Base-by-base conservation (phyloP, 2,888 invertebrate genomes). In the Cylloceria caligata region DNA sequence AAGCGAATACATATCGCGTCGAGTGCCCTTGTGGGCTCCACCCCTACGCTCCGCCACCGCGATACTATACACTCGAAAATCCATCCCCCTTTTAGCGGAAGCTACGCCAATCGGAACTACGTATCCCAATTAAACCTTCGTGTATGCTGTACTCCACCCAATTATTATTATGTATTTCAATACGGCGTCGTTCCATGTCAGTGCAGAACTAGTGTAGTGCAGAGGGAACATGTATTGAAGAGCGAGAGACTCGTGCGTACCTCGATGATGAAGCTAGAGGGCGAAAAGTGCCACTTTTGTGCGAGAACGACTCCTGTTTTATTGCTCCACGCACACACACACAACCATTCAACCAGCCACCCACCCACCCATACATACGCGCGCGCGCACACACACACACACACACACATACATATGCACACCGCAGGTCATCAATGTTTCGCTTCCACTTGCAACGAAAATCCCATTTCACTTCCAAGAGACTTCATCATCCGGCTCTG, bases 1-100 rank as follows among this genome's bases (percentile, higher is more conserved):
- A 67, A 71, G 73, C 49, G 68, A 68, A 71, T 75, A 75, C 62
- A 60, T 75, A 71, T 42, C 42, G 75, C 77, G 80, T 83, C 72
- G 80, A 85, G 86, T 83, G 68, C 83, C 80, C 86, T 83, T 55
- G 81, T 78, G 78, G 77, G 82, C 82, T 84, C 84, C 86, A 84
- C 85, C 85, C 84, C 77, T 45, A 64, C 62, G 55, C 69, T 68
- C 75, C 68, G 68, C 67, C 77, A 69, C 78, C 55, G 69, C 84
- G 65, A 77, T 82, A 45, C 67, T 42, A 36, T 57, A 77, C 77
- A 73, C 82, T 80, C 73, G 71, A 84, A 84, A 85, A 80, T 83
- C 80, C 81, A 81, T 81, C 80, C 73, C 80, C 69, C 77, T 83
- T 82, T 81, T 65, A 79, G 74, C 68, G 69, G 67, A 75, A 74